Evolutionary conservation across 1,140 invertebrate genomes (phyloP).

Genomic region (Campoletis sonorensis): DNA sequence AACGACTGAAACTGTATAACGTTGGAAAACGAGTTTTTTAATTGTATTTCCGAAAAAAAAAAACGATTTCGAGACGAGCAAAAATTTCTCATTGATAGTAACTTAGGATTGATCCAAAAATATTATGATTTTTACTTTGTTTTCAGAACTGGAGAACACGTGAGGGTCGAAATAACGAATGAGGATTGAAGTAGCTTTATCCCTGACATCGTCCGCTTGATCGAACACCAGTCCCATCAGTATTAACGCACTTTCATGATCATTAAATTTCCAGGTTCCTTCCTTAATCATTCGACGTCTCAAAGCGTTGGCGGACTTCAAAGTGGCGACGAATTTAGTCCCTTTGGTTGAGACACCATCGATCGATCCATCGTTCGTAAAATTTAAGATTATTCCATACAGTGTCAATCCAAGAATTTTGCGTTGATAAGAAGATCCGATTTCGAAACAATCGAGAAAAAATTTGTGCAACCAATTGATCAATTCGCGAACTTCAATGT

Average conservation of each 20-base stretch:
- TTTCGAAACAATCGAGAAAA: conserved; percentile 73
- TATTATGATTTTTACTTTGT: conserved; percentile 56
- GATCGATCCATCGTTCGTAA: conserved; percentile 34
- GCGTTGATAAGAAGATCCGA: conserved; percentile 78
- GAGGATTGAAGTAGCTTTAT: conserved; percentile 71
- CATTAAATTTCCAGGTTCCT: conserved; percentile 68
- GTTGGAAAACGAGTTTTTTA: no score
- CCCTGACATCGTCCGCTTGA: conserved; percentile 74
- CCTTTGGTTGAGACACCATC: conserved; percentile 1
- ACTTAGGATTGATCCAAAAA: neutral
- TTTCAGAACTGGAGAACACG: conserved; percentile 55
- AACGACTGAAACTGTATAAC: no score
- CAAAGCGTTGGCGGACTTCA: neutral
- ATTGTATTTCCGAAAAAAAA: no score
- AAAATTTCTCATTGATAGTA: no score
- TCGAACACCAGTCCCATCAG: conserved; percentile 71
- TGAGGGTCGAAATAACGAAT: conserved; percentile 67
- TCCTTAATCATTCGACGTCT: neutral
- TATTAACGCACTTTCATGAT: conserved; percentile 59
- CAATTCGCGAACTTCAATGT: conserved; percentile 59
- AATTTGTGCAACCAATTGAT: conserved; percentile 76
- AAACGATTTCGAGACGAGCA: no score
- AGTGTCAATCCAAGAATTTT: conserved; percentile 74
- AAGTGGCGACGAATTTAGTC: neutral
- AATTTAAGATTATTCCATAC: conserved; percentile 65